These are phyloP conservation scores for Peromyscus attwateri DNA, from an alignment of 2,797 vertebrate species.

Conservation along the genomic window DNA sequence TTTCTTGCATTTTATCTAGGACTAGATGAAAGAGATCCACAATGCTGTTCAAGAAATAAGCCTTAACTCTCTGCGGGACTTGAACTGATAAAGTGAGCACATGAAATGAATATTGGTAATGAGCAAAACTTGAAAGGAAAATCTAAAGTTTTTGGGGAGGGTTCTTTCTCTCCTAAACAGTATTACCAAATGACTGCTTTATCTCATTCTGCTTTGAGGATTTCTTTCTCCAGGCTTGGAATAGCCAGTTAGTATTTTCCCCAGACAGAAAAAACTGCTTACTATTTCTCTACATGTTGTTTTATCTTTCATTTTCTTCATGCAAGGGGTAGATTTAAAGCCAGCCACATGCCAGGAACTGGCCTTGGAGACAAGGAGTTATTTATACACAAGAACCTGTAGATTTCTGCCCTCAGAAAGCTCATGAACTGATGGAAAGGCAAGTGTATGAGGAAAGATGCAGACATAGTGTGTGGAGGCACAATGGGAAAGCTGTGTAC, in stretches of 20 bases:
- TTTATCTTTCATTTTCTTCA: conserved; percentile 19
- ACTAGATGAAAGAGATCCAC: conserved; percentile 76
- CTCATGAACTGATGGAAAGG: background rate
- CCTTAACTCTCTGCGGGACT: conserved; percentile 70
- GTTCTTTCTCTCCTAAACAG: conserved; percentile 59
- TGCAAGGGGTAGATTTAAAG: background rate
- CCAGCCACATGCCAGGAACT: background rate
- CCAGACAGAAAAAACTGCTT: background rate
- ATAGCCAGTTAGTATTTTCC: conserved; percentile 12
- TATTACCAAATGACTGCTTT: conserved; percentile 59
- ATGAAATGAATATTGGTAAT: conserved; percentile 74
- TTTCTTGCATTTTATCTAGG: conserved; percentile 74
- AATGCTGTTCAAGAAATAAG: conserved; percentile 65
- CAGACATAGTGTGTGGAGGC: background rate
- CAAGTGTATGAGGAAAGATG: background rate
- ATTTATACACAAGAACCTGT: background rate
- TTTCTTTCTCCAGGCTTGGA: conserved; percentile 22
- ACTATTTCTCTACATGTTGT: background rate
- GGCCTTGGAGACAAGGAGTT: background rate
- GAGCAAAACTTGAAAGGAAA: conserved; percentile 75
- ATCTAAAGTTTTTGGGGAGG: background rate
- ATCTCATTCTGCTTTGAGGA: conserved; percentile 67
- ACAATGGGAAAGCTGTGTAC: background rate
- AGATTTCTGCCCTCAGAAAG: background rate
- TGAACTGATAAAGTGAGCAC: conserved; percentile 42